Evolutionary conservation across 2,113 vertebrate species (phyloP), one percentile per base, ranked within the genome.

Genomic region (Myanophis thanlyinensis): DNA sequence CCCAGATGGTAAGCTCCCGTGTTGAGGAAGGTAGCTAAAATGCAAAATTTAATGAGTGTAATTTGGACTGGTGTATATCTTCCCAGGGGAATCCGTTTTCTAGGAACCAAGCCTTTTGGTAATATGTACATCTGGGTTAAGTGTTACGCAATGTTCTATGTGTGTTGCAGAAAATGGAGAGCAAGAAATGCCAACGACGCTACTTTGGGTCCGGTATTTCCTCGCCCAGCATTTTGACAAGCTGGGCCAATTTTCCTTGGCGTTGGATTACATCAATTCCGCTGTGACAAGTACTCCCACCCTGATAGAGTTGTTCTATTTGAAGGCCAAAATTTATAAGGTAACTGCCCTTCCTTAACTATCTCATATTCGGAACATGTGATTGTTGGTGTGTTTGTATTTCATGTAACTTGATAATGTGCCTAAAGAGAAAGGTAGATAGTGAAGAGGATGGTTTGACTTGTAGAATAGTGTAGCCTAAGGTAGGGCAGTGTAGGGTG

Each of bases 311-410:
- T 93, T 98, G 48, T 98, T 98, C 96, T 98, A 97, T 96, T 95
- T 98, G 96, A 98, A 98, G 97, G 98, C 98, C 95, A 98, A 98
- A 97, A 98, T 98, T 95, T 98, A 98, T 93, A 98, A 98, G 98
- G 98, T 98, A 97, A 96, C 22, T 84, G 96, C 85, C 51, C 67
- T 7, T 90, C 62, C 92, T 91, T 94, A 48, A 53, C 48, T 54
- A 1, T 0, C 1, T 54, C 5, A 0, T 9, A 27, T 95, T 89
- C 93, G 12, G 92, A 18, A 93, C 84, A 62, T 48, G 44, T 56
- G 51, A 44, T 40, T 27, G 8, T 51, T 27, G 23, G 0, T 56
- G 6, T 46, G 5, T 35, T 11, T 85, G 6, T 59, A 5, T 84
- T 89, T 59, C 20, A 35, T 56, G 56, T 11, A 30, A 85, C 54